These are phyloP conservation scores for Hemicrepidius hirtus DNA, from an alignment of 2,888 invertebrate genomes.

Conservation along the genomic window DNA sequence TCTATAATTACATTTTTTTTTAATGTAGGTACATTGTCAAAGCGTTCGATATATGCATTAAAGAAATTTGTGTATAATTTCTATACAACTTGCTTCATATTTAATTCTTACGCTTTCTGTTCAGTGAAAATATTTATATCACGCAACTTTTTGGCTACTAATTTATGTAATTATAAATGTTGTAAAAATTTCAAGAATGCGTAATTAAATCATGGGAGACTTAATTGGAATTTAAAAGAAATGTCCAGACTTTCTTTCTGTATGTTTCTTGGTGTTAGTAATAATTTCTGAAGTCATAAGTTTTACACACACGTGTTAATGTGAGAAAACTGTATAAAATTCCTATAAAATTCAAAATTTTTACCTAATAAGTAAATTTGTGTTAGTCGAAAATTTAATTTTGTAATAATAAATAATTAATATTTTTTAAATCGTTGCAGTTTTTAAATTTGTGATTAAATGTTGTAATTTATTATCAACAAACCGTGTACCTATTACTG, in stretches of 20 bases:
- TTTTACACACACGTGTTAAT: not conserved
- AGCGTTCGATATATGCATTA: not conserved
- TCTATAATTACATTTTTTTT: not conserved
- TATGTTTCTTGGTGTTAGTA: not conserved
- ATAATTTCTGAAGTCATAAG: not conserved
- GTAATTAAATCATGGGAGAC: not conserved
- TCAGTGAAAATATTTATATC: slow-evolving; percentile 19
- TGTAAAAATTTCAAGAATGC: not conserved
- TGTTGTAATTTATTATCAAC: too few relatives aligned
- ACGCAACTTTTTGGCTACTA: slow-evolving; percentile 24
- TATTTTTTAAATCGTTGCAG: too few relatives aligned
- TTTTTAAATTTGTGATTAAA: too few relatives aligned
- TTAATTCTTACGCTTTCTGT: slow-evolving; percentile 27
- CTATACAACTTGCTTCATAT: slow-evolving; percentile 11
- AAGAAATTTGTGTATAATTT: not conserved
- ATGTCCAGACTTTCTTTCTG: not conserved
- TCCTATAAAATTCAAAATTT: not conserved
- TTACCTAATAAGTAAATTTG: slow-evolving; percentile 12
- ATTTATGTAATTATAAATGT: slow-evolving; percentile 26
- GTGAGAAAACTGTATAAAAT: not conserved
- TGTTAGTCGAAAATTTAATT: too few relatives aligned
- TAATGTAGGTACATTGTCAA: not conserved
- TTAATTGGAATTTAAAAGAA: not conserved
- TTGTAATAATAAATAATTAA: too few relatives aligned
- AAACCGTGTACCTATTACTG: not conserved